A percentile compares a stretch with the other conserved stretches of the same genome.
phyloP scores from a whole-genome alignment of 1,140 invertebrate genomes.

The Sitobion miscanthi region DNA sequence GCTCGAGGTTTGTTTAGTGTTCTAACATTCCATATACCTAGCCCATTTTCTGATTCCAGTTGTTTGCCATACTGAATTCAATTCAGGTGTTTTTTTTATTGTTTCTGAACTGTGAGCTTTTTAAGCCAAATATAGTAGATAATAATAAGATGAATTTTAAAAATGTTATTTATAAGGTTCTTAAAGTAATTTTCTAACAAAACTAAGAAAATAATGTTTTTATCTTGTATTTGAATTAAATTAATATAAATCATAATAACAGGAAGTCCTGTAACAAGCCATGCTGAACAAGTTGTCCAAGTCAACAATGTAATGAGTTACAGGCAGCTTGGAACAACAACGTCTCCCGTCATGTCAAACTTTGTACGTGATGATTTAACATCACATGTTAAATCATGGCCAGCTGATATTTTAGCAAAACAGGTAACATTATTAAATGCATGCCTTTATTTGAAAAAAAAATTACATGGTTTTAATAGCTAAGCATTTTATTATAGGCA shows the following conservation, averaged over 20 bases:
- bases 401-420: conserved; percentile 89
- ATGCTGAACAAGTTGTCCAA: conserved; percentile 41
- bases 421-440: conserved; percentile 71
- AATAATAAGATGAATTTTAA: neutral
- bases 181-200: neutral
- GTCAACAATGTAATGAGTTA: conserved; percentile 59
- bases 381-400: conserved; percentile 89
- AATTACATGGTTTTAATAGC: neutral
- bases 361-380: conserved; percentile 91
- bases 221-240: neutral
- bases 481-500: conserved; percentile 67
- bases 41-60: too few species aligned
- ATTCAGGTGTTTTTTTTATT: too few species aligned
- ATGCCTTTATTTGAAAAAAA: neutral
- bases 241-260: neutral
- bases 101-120: too few species aligned
- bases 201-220: neutral
- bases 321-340: conserved; percentile 70
- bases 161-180: neutral
- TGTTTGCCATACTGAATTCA: too few species aligned
- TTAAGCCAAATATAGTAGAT: neutral
- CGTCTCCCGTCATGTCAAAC: conserved; percentile 85
- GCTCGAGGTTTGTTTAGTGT: too few species aligned
- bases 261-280: conserved; percentile 48
- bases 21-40: too few species aligned